These are phyloP conservation scores for Leucophenga montana DNA, from an alignment of 2,888 invertebrate genomes.

Conservation along the genomic window DNA sequence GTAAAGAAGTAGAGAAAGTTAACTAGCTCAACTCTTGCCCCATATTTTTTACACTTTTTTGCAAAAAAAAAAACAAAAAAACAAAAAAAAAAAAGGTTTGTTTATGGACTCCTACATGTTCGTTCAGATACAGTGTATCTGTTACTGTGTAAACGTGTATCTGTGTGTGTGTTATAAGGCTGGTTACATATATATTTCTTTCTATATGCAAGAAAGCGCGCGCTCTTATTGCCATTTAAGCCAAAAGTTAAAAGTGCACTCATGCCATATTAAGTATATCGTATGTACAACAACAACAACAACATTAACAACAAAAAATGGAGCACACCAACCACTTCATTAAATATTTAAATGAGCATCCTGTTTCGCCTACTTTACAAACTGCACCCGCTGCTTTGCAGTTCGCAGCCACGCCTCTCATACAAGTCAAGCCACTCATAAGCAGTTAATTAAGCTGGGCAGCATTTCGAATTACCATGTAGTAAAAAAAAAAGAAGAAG, in stretches of 20 bases:
- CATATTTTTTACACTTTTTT: conserved; percentile 7
- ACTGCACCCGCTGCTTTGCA: conserved; percentile 7
- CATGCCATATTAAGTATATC: neutral
- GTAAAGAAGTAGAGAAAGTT: conserved; percentile 15
- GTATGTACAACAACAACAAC: too few relatives aligned
- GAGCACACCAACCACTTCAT: conserved; percentile 61
- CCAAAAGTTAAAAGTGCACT: conserved; percentile 15
- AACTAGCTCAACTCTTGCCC: conserved; percentile 19
- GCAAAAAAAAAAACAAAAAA: too few relatives aligned
- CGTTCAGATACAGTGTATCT: neutral
- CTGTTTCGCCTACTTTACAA: conserved; percentile 45
- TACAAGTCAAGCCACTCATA: conserved; percentile 44
- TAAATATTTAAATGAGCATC: conserved; percentile 68
- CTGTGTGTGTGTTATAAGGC: conserved; percentile 15
- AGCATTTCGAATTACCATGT: conserved; percentile 34
- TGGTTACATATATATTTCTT: neutral
- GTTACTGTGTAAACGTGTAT: too few relatives aligned
- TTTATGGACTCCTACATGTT: too few relatives aligned
- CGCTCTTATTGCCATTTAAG: conserved; percentile 17
- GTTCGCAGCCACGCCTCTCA: neutral
- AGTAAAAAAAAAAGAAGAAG: conserved; percentile 38
- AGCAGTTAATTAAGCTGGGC: conserved; percentile 60
- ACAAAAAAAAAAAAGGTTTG: too few relatives aligned
- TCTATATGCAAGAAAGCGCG: conserved; percentile 29
- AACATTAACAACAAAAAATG: conserved; percentile 31